Evolutionary conservation across 1,140 invertebrate species (phyloP).

Genomic region (Tenebrio molitor): DNA sequence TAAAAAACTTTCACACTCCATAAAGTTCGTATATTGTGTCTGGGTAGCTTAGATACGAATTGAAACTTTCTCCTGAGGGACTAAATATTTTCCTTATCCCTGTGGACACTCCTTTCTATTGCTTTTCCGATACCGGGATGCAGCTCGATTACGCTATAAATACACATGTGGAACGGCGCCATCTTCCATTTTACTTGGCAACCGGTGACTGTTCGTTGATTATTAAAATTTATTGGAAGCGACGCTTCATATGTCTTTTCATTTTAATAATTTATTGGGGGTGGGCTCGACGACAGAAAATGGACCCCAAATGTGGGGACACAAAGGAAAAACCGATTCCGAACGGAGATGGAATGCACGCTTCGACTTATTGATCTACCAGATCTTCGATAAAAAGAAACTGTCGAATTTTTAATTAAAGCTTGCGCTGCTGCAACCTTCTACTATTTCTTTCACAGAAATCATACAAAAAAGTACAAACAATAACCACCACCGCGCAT

Average conservation of each 20-base stretch:
- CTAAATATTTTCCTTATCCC: slow-evolving; percentile 62
- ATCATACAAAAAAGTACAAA: too few relatives aligned
- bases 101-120: slow-evolving; percentile 59
- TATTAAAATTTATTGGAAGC: slow-evolving; percentile 36
- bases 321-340: slow-evolving; percentile 1
- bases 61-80: slow-evolving; percentile 57
- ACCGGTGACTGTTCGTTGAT: slow-evolving; percentile 14
- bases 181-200: slow-evolving; percentile 26
- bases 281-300: slow-evolving; percentile 34
- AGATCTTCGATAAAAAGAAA: not conserved
- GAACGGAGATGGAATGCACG: not conserved
- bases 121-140: slow-evolving; percentile 55
- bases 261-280: slow-evolving; percentile 36
- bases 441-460: too few relatives aligned
- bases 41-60: slow-evolving; percentile 58
- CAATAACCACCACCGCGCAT: too few relatives aligned
- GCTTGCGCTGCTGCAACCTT: too few relatives aligned
- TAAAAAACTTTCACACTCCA: slow-evolving; percentile 60
- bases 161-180: slow-evolving; percentile 35
- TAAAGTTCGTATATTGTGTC: slow-evolving; percentile 59
- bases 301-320: slow-evolving; percentile 5
- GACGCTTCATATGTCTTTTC: slow-evolving; percentile 33
- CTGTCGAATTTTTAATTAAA: too few relatives aligned
- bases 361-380: slow-evolving; percentile 2
- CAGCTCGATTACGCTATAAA: slow-evolving; percentile 53